Conservation (phyloP, 2,113 vertebrate species). For the Melanostigma gelatinosum region DNA sequence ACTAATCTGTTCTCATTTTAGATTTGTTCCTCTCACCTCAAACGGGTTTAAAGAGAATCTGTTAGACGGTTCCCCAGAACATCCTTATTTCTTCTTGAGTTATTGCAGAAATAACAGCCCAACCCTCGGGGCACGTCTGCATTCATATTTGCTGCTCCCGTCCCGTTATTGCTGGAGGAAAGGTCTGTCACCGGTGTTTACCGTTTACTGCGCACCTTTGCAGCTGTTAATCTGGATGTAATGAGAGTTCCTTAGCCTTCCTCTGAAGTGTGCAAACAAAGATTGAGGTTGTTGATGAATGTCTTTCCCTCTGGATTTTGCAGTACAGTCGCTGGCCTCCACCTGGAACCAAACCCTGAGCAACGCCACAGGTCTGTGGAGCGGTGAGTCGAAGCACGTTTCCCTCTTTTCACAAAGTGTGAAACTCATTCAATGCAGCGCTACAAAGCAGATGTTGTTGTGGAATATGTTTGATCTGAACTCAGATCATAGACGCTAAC, state of each 20-base stretch:
- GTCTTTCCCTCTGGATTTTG: conserved; percentile 42
- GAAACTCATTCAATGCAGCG: conserved; percentile 29
- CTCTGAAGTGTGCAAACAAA: conserved; percentile 33
- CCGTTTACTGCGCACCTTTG: conserved; percentile 45
- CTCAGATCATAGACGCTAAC: conserved; percentile 56
- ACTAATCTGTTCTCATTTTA: no score
- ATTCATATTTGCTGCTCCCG: conserved; percentile 60
- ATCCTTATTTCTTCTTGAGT: conserved; percentile 46
- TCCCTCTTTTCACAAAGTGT: neutral
- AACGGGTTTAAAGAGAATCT: conserved; percentile 4
- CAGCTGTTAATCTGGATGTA: conserved; percentile 54
- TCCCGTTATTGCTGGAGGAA: conserved; percentile 56
- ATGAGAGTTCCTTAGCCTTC: conserved; percentile 54
- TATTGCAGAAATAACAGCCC: conserved; percentile 56
- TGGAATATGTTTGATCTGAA: conserved; percentile 43
- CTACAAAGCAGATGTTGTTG: conserved; percentile 37
- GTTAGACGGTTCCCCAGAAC: conserved; percentile 9
- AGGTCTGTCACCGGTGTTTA: conserved; percentile 71
- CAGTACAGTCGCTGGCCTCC: conserved; percentile 70
- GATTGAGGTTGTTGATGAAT: conserved; percentile 49
- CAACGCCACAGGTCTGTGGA: conserved; percentile 65
- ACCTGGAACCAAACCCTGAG: conserved; percentile 74
- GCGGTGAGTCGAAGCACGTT: conserved; percentile 56
- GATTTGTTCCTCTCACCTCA: neutral
- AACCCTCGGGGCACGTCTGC: conserved; percentile 57